Evolutionary conservation across 1,140 invertebrate species (phyloP).

Genomic region (Cheumatopsyche charites): DNA sequence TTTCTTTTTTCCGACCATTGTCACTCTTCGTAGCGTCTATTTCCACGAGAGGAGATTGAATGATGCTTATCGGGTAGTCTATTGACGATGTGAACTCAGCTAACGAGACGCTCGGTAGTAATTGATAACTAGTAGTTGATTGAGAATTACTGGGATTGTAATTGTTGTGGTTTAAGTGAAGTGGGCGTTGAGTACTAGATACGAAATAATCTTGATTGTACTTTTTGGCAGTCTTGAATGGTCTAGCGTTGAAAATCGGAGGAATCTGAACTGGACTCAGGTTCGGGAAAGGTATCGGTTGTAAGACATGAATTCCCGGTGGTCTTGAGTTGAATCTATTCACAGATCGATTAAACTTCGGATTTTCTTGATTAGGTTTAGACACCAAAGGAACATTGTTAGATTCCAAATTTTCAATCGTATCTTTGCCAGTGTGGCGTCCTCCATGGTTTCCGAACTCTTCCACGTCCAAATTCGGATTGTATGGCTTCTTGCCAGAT

Average conservation of each 20-base stretch:
- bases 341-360: neutral
- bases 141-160: conserved; percentile 22
- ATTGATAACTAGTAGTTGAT: conserved; percentile 49
- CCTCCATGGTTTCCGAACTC: conserved; percentile 18
- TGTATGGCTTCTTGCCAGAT: conserved; percentile 24
- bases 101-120: conserved; percentile 63
- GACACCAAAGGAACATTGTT: conserved; percentile 30
- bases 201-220: neutral
- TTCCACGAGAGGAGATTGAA: conserved; percentile 69
- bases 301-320: conserved; percentile 56
- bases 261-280: conserved; percentile 62
- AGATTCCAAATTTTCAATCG: conserved; percentile 31
- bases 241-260: conserved; percentile 64
- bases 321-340: neutral
- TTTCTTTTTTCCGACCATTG: conserved; percentile 37
- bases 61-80: conserved; percentile 68
- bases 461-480: conserved; percentile 7
- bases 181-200: conserved; percentile 7
- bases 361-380: conserved; percentile 4
- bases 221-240: conserved; percentile 53
- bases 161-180: neutral
- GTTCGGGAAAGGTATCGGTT: conserved; percentile 63
- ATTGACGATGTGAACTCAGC: conserved; percentile 68
- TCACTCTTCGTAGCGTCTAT: conserved; percentile 54
- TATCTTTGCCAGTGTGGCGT: conserved; percentile 23